Conservation (phyloP, 1,140 invertebrate species). For the Gonioctena quinquepunctata region DNA sequence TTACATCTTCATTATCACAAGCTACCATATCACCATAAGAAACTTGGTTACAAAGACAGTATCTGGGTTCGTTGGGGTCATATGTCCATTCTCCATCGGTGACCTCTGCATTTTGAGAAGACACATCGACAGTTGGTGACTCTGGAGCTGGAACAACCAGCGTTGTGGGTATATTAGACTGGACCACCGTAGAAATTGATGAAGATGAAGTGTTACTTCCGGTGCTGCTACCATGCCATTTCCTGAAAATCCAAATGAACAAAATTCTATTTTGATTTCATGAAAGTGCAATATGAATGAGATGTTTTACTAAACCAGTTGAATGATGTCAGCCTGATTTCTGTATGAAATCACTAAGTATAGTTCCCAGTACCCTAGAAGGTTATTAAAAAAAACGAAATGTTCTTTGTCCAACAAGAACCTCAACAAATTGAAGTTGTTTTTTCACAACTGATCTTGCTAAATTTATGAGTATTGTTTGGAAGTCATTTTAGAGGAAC, state of each 20-base stretch:
- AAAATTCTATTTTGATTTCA: background rate
- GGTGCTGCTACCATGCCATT: conserved; percentile 32
- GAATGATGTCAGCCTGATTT: background rate
- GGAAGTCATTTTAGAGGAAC: too few relatives aligned
- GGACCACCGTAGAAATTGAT: conserved; percentile 31
- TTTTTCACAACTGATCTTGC: too few relatives aligned
- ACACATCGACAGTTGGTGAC: conserved; percentile 39
- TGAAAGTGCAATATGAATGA: conserved; percentile 15
- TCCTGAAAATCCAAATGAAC: conserved; percentile 23
- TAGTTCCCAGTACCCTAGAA: too few relatives aligned
- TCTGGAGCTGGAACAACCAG: conserved; percentile 31
- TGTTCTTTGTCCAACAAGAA: too few relatives aligned
- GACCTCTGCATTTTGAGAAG: conserved; percentile 37
- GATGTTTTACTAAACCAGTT: background rate
- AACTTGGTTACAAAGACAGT: conserved; percentile 97
- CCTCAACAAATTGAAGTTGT: too few relatives aligned
- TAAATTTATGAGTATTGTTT: too few relatives aligned
- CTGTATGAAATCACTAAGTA: too few relatives aligned
- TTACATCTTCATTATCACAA: conserved; percentile 95
- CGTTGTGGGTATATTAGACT: conserved; percentile 27
- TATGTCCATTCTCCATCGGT: conserved; percentile 70
- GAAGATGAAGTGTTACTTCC: conserved; percentile 29
- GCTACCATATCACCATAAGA: conserved; percentile 99
- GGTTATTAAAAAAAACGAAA: too few relatives aligned
- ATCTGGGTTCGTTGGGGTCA: conserved; percentile 92